phyloP scores from a whole-genome alignment of 2,113 vertebrate genomes.

The Geococcyx californianus region DNA sequence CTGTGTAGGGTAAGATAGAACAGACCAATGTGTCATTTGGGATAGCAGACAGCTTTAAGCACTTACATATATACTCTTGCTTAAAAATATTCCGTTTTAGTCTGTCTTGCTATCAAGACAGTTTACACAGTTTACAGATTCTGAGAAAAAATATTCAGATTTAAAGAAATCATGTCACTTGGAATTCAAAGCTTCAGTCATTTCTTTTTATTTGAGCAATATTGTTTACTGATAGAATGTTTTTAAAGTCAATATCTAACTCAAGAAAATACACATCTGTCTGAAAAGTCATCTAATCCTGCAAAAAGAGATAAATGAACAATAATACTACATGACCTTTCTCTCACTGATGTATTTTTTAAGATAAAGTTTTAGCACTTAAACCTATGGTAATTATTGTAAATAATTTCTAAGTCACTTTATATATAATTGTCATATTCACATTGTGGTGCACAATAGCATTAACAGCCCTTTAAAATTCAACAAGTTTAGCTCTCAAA shows the following conservation, averaged over 20 bases:
- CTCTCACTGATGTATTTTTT: background rate
- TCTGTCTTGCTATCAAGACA: background rate
- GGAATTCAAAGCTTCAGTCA: background rate
- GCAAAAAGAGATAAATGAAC: background rate
- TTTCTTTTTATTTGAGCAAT: background rate
- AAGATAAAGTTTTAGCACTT: background rate
- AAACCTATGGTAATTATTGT: background rate
- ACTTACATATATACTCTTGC: background rate
- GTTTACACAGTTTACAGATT: background rate
- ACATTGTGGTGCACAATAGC: background rate
- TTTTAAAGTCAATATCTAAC: background rate
- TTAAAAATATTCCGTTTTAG: background rate
- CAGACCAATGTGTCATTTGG: background rate
- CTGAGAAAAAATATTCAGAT: background rate
- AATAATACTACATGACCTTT: background rate
- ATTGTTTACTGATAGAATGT: background rate
- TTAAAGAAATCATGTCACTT: background rate
- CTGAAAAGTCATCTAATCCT: background rate
- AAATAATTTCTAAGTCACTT: background rate
- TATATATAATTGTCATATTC: background rate
- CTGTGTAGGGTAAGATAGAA: background rate
- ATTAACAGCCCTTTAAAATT: background rate
- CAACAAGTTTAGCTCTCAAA: background rate
- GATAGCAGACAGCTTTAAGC: background rate
- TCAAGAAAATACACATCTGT: background rate